These are phyloP conservation scores for Epistrophe eligans DNA, from an alignment of 2,888 invertebrate genomes.

Conservation along the genomic window DNA sequence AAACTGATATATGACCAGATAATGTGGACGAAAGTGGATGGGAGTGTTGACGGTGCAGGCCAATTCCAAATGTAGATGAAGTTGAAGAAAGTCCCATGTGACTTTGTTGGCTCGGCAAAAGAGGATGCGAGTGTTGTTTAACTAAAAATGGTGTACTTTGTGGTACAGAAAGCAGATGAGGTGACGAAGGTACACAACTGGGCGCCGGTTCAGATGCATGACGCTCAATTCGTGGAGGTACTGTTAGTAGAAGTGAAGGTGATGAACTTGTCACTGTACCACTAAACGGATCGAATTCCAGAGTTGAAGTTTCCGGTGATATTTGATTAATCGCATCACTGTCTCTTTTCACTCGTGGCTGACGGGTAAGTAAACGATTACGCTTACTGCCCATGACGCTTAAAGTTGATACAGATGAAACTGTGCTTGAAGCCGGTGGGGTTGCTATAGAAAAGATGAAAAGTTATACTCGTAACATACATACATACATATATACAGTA, in stretches of 20 bases:
- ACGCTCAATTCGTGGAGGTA: conserved; percentile 85
- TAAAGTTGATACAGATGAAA: conserved; percentile 72
- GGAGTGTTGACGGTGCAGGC: conserved; percentile 85
- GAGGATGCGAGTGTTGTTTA: conserved; percentile 88
- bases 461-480: no score
- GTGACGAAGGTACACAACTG: conserved; percentile 84
- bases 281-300: conserved; percentile 81
- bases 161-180: conserved; percentile 86
- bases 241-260: conserved; percentile 82
- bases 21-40: conserved; percentile 83
- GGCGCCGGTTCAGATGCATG: conserved; percentile 87
- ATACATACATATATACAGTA: no score
- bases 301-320: conserved; percentile 80
- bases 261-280: conserved; percentile 68
- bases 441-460: conserved; percentile 40
- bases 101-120: conserved; percentile 86
- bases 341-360: conserved; percentile 88
- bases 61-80: conserved; percentile 76
- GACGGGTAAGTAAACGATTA: conserved; percentile 87
- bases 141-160: conserved; percentile 85
- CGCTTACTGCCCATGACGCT: conserved; percentile 86
- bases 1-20: conserved; percentile 81
- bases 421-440: conserved; percentile 66
- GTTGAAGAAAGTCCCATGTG: conserved; percentile 77
- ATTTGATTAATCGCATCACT: conserved; percentile 84